Percentiles rank a stretch among this genome's conserved stretches.
These are phyloP conservation scores for Equus przewalskii DNA, from an alignment of 2,113 vertebrate species.

Conservation along the genomic window DNA sequence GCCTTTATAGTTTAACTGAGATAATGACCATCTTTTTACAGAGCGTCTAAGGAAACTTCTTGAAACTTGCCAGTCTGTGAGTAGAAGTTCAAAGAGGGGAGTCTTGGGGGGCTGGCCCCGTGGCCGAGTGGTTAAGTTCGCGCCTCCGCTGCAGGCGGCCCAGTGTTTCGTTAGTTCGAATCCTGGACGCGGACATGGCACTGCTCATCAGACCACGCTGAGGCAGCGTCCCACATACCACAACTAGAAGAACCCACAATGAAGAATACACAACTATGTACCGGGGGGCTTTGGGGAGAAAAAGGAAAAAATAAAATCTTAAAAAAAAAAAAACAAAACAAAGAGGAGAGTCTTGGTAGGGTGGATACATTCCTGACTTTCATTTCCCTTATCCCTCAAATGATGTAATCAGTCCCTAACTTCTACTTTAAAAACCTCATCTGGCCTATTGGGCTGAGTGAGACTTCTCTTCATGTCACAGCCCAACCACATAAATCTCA, in stretches of 20 bases:
- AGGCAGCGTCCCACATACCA: too few relatives aligned
- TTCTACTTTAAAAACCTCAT: neutral
- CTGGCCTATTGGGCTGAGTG: neutral
- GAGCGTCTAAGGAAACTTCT: neutral
- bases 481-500: neutral
- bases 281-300: too few relatives aligned
- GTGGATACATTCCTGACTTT: neutral
- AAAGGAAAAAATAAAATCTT: too few relatives aligned
- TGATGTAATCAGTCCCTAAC: neutral
- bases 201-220: too few relatives aligned
- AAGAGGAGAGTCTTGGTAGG: neutral
- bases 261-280: too few relatives aligned
- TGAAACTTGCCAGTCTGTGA: neutral
- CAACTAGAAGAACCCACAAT: too few relatives aligned
- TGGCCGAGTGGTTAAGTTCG: too few relatives aligned
- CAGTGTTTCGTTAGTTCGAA: too few relatives aligned
- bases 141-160: too few relatives aligned
- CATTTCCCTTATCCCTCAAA: neutral
- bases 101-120: too few relatives aligned
- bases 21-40: neutral
- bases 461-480: neutral
- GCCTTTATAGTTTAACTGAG: neutral
- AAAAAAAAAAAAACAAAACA: too few relatives aligned
- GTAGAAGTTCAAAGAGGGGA: neutral
- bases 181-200: too few relatives aligned